Evolutionary conservation across 2,113 vertebrate genomes (phyloP).

Genomic region (Prionailurus bengalensis): DNA sequence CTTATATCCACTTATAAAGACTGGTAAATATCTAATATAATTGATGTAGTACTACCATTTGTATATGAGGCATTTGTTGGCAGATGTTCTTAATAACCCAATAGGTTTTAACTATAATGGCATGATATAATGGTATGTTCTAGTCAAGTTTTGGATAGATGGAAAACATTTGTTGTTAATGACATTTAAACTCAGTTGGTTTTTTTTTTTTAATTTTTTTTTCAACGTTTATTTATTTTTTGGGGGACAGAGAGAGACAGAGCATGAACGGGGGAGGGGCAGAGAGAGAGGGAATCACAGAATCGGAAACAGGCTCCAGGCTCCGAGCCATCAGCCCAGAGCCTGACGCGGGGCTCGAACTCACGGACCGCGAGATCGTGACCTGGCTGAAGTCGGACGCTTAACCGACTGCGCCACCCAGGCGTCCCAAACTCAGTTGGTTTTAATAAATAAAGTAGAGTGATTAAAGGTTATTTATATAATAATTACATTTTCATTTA

Average conservation of each 20-base stretch:
- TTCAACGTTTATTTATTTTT: no score
- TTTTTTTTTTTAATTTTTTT: neutral
- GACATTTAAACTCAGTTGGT: neutral
- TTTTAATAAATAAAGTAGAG: slow-evolving; percentile 26
- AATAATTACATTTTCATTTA: neutral
- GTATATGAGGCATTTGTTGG: neutral
- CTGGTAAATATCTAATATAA: neutral
- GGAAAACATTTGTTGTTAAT: neutral
- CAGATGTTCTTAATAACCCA: neutral
- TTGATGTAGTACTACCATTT: neutral
- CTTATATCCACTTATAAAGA: neutral
- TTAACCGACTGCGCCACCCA: no score
- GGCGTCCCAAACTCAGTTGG: neutral
- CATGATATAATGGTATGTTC: neutral
- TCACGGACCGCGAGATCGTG: no score
- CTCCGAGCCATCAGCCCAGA: no score
- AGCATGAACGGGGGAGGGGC: no score
- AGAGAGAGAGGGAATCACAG: no score
- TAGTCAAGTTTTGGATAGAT: neutral
- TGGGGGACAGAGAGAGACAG: no score
- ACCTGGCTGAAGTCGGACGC: no score
- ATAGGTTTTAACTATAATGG: neutral
- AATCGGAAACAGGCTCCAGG: no score
- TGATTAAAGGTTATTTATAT: neutral
- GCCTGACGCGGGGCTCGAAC: no score